Evolutionary conservation across 2,113 vertebrate species (phyloP).

Genomic region (Cinclus cinclus): DNA sequence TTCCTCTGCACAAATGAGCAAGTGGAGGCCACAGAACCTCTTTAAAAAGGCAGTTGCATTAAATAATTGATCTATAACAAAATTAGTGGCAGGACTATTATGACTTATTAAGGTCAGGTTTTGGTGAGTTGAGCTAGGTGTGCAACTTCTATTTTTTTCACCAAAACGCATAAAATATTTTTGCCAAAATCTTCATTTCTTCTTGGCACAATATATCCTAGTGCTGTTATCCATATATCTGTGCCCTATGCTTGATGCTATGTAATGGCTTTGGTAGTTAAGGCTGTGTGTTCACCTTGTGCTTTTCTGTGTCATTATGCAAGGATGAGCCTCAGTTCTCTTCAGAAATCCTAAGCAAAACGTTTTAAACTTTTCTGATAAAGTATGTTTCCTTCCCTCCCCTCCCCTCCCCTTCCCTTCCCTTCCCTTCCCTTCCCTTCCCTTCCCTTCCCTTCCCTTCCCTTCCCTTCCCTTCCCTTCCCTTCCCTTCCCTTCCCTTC

Average conservation of each 20-base stretch:
- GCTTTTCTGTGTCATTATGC: background rate
- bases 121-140: background rate
- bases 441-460: too few relatives aligned
- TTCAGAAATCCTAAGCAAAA: background rate
- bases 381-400: too few relatives aligned
- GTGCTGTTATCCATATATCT: background rate
- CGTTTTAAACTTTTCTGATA: background rate
- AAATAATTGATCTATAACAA: slow-evolving; percentile 69
- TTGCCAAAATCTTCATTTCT: background rate
- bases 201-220: background rate
- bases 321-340: background rate
- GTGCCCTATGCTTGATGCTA: background rate
- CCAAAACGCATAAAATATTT: background rate
- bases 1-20: slow-evolving; percentile 50
- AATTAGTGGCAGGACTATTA: background rate
- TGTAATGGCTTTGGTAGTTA: background rate
- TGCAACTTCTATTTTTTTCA: background rate
- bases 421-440: too few relatives aligned
- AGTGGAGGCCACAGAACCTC: slow-evolving; percentile 64
- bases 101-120: background rate
- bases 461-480: too few relatives aligned
- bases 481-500: too few relatives aligned
- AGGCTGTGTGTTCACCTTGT: background rate
- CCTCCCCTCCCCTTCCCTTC: too few relatives aligned
- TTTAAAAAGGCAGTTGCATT: slow-evolving; percentile 68